Percentiles rank a stretch among this genome's conserved stretches.
phyloP scores from a whole-genome alignment of 2,113 vertebrate genomes.

The Atlantisia rogersi region DNA sequence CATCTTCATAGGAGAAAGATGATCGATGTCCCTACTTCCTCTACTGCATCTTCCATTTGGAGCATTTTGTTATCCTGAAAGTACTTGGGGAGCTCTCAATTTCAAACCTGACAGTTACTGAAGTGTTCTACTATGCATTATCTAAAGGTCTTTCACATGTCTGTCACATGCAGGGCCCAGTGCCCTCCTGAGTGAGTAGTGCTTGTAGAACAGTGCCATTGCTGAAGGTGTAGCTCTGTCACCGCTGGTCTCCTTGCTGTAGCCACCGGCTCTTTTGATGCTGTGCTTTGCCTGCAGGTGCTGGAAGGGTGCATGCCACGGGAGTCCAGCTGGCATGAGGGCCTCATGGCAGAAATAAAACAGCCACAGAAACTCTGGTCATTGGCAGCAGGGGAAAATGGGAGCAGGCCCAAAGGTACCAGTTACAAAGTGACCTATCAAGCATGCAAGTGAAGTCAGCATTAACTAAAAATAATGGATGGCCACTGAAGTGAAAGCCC shows the following conservation, averaged over 20 bases:
- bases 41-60: neutral
- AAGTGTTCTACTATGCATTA: neutral
- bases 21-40: neutral
- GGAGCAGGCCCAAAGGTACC: slow-evolving; percentile 21
- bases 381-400: neutral
- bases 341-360: slow-evolving; percentile 39
- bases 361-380: neutral
- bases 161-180: neutral
- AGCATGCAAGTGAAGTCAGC: neutral
- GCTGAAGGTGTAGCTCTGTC: neutral
- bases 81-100: neutral
- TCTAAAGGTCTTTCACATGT: neutral
- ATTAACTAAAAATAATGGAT: neutral
- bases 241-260: neutral
- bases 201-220: neutral
- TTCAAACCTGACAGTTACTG: neutral
- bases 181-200: neutral
- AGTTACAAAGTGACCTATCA: neutral
- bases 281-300: neutral
- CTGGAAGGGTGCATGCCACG: neutral
- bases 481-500: neutral
- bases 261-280: neutral
- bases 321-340: slow-evolving; percentile 12
- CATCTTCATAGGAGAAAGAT: neutral
- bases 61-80: neutral